Evolutionary conservation across 35 echinoderm and acorn worm species (phyloP), one percentile per base, ranked within the genome.

Genomic region (Stichopus chloronotus): DNA sequence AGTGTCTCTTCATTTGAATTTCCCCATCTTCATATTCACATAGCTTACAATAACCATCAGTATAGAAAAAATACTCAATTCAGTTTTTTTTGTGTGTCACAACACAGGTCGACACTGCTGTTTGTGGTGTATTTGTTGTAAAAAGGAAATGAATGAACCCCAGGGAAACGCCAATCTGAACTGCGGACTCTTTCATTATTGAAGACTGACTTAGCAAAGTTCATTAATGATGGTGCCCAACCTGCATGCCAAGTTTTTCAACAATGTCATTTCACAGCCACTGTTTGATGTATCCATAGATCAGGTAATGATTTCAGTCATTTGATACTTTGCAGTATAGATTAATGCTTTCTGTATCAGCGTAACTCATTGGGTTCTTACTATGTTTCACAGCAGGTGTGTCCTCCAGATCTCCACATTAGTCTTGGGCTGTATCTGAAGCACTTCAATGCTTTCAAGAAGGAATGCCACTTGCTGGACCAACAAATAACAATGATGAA

Each of bases 391-490:
- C 61, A 78, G 11, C 71, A 91, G 90, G 90, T 91, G 19, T 91
- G 90, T 21, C 65, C 52, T 79, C 74, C 76, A 21, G 90, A 76
- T 11, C 43, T 92, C 6, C 90, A 92, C 17, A 57, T 54, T 13
- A 43, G 30, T 72, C 43, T 90, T 21, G 88, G 88, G 16, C 69
- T 90, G 24, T 81, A 55, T 59, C 57, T 81, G 2, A 92, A 92
- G 23, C 90, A 92, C 55, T 92, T 80, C 20, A 79, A 92, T 22
- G 9, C 13, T 56, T 92, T 81, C 7, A 76, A 80, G 81, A 56
- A 17, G 20, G 57, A 25, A 16, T 92, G 90, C 24, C 72, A 92
- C 25, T 11, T 7, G 43, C 90, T 92, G 2, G 90, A 92, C 57
- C 13, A 53, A 9, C 56, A 92, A 81, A 13, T 92, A 17, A 57